phyloP scores from a whole-genome alignment of 2,797 vertebrate species.

The Urocyon cinereoargenteus region DNA sequence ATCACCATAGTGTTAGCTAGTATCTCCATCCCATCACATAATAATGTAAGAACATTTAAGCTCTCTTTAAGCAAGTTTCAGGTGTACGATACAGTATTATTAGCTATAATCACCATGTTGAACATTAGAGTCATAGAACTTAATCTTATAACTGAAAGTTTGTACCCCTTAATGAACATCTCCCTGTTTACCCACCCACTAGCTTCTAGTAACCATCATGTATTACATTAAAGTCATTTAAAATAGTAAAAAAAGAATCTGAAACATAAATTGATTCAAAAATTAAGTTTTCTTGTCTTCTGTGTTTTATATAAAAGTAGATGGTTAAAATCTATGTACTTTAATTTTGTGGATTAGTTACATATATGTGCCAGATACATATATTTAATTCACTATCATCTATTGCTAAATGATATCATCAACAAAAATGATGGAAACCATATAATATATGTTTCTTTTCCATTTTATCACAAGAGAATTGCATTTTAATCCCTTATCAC shows the following conservation, averaged over 20 bases:
- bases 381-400: not conserved
- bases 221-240: not conserved
- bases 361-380: not conserved
- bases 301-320: not conserved
- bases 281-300: not conserved
- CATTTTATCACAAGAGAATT: not conserved
- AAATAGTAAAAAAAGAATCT: not conserved
- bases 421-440: not conserved
- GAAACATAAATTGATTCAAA: not conserved
- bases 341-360: not conserved
- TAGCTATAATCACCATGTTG: not conserved
- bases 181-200: not conserved
- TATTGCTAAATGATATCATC: not conserved
- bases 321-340: not conserved
- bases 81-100: not conserved
- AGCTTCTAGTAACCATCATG: not conserved
- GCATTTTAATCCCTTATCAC: not conserved
- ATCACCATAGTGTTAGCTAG: not conserved
- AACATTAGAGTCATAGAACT: not conserved
- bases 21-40: not conserved
- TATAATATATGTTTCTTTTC: not conserved
- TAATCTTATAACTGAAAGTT: not conserved
- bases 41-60: not conserved
- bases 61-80: not conserved
- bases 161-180: not conserved